These are phyloP conservation scores for Clostera curtula DNA, from an alignment of 2,888 invertebrate species.

Conservation along the genomic window DNA sequence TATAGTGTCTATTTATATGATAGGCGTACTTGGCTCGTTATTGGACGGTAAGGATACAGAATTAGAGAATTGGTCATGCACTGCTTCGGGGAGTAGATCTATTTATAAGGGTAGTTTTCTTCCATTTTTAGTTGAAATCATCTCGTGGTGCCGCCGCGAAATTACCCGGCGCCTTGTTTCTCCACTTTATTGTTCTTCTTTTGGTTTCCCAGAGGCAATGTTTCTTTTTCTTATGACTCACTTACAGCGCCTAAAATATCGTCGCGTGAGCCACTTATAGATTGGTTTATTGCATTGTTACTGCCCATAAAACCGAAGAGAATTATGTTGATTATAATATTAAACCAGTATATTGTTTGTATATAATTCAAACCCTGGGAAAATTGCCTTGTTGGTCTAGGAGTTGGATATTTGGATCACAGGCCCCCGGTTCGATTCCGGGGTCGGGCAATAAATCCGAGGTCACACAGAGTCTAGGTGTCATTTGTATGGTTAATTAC, in stretches of 20 bases:
- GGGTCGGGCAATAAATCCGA: no score
- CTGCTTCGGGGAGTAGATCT: slow-evolving; percentile 37
- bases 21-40: slow-evolving; percentile 14
- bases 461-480: no score
- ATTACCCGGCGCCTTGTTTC: slow-evolving; percentile 61
- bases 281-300: slow-evolving; percentile 23
- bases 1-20: slow-evolving; percentile 25
- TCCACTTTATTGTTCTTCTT: slow-evolving; percentile 53
- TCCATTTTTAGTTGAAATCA: slow-evolving; percentile 51
- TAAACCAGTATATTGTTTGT: no score
- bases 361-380: no score
- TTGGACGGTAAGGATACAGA: slow-evolving; percentile 36
- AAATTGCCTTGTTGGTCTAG: no score
- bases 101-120: slow-evolving; percentile 57
- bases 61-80: slow-evolving; percentile 67
- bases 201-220: slow-evolving; percentile 37
- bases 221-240: slow-evolving; percentile 63
- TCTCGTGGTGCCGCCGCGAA: slow-evolving; percentile 44
- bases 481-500: no score
- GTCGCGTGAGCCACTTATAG: slow-evolving; percentile 19
- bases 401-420: no score
- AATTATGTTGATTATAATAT: slow-evolving; percentile 4
- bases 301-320: slow-evolving; percentile 12
- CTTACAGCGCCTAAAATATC: slow-evolving; percentile 47
- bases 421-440: no score